A percentile compares a stretch with the other conserved stretches of the same genome.
phyloP scores from a whole-genome alignment of 2,113 vertebrate genomes.

The Cephalopterus ornatus region DNA sequence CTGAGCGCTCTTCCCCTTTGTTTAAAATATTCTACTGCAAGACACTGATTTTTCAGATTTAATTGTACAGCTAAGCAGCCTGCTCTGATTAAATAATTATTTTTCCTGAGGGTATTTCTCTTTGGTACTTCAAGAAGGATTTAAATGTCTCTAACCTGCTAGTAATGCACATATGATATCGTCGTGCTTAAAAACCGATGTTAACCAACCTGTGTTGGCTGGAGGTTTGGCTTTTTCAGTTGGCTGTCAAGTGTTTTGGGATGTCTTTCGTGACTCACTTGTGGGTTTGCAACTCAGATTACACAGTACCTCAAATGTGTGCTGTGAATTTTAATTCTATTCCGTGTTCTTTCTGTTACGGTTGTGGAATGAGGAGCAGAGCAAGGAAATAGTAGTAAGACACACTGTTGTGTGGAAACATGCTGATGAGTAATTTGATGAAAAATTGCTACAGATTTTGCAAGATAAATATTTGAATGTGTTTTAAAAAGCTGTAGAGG shows the following conservation, averaged over 20 bases:
- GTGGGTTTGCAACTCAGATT: conserved; percentile 3
- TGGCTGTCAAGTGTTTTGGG: conserved; percentile 7
- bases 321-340: conserved; percentile 1
- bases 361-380: not conserved
- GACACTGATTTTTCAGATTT: not conserved
- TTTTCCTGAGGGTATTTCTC: conserved; percentile 18
- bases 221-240: not conserved
- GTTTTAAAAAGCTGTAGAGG: not conserved
- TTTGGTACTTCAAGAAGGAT: conserved; percentile 1
- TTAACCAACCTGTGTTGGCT: conserved; percentile 4
- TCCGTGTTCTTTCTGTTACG: not conserved
- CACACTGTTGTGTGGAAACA: not conserved
- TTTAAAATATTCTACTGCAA: not conserved
- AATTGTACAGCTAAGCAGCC: not conserved
- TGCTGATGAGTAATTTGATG: not conserved
- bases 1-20: not conserved
- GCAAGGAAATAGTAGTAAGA: not conserved
- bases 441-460: not conserved
- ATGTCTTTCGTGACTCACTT: not conserved
- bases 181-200: not conserved
- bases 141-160: conserved; percentile 13
- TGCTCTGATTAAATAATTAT: conserved; percentile 6
- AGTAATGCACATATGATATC: not conserved
- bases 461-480: not conserved
- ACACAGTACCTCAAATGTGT: not conserved